phyloP scores from a whole-genome alignment of 2,797 vertebrate species.

The Sebastiscus albofasciatus region DNA sequence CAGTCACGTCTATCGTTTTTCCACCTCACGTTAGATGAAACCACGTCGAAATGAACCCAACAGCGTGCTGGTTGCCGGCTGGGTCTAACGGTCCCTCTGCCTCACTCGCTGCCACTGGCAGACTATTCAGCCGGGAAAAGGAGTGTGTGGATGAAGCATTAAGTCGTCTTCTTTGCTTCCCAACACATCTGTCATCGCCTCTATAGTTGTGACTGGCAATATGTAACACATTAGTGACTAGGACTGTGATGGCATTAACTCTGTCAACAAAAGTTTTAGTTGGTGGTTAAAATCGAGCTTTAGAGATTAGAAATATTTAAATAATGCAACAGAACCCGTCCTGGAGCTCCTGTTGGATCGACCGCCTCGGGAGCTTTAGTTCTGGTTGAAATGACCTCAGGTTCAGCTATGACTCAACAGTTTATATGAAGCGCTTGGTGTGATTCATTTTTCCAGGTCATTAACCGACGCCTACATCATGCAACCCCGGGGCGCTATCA shows the following conservation, averaged over 20 bases:
- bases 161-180: no score
- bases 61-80: no score
- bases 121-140: no score
- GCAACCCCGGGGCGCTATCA: conserved; percentile 26
- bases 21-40: no score
- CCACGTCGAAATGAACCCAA: no score
- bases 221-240: not conserved
- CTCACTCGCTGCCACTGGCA: no score
- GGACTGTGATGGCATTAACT: no score
- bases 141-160: no score
- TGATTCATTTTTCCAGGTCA: conserved; percentile 64
- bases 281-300: not conserved
- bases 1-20: no score
- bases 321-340: not conserved
- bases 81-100: no score
- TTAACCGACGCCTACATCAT: conserved; percentile 31
- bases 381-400: conserved; percentile 35
- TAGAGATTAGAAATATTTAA: conserved; percentile 1
- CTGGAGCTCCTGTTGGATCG: not conserved
- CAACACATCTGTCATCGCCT: not conserved
- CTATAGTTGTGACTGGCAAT: not conserved
- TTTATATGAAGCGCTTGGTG: conserved; percentile 52
- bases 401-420: conserved; percentile 56
- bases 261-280: not conserved
- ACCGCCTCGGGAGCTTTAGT: conserved; percentile 3